These are phyloP conservation scores for Nineta flava DNA, from an alignment of 2,888 invertebrate genomes.

Conservation along the genomic window DNA sequence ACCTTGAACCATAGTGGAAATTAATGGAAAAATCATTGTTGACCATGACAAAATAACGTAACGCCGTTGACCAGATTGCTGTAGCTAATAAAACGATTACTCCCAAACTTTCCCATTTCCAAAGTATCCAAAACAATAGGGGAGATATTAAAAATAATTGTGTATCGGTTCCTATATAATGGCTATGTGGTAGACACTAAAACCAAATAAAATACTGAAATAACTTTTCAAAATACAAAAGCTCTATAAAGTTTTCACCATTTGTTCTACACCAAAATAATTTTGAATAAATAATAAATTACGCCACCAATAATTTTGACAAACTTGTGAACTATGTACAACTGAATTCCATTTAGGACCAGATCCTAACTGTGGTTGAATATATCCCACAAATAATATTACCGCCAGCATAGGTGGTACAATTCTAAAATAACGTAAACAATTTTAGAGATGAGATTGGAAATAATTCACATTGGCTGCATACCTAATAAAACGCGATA, in stretches of 20 bases:
- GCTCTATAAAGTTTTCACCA: constrained; percentile 29
- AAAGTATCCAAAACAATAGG: constrained; percentile 36
- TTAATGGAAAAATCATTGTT: constrained; percentile 43
- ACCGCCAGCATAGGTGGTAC: constrained; percentile 46
- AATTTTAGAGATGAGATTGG: too few relatives aligned
- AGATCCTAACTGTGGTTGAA: constrained; percentile 41
- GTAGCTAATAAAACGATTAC: constrained; percentile 27
- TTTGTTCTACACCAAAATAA: constrained; percentile 55
- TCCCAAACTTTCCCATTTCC: constrained; percentile 43
- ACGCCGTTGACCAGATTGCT: constrained; percentile 38
- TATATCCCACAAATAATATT: constrained; percentile 48
- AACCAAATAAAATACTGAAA: constrained; percentile 14
- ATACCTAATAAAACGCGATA: constrained; percentile 39
- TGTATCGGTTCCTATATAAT: constrained; percentile 54
- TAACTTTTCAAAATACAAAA: not conserved
- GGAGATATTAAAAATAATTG: constrained; percentile 48
- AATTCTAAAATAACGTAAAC: constrained; percentile 31
- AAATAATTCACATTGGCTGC: not conserved
- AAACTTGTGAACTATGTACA: constrained; percentile 48
- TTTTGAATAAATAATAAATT: too few relatives aligned
- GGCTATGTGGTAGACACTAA: constrained; percentile 54
- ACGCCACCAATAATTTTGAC: constrained; percentile 53
- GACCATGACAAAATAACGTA: constrained; percentile 44
- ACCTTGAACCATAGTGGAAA: constrained; percentile 53
- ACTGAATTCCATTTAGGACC: constrained; percentile 57